Conservation (phyloP, 2,797 vertebrate genomes). For the Acanthurus leucopareius region DNA sequence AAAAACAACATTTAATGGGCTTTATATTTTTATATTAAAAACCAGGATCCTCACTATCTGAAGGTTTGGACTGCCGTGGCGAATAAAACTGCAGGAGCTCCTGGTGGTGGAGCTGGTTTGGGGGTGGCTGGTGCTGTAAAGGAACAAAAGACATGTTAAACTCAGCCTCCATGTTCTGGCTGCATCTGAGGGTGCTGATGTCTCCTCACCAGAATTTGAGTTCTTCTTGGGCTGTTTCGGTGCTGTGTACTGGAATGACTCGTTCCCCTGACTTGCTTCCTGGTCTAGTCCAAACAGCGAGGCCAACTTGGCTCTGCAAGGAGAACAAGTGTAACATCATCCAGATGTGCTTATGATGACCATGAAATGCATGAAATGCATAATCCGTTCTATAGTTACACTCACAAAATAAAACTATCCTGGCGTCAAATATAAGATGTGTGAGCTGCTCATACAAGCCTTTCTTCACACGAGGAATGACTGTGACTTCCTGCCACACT, state of each 20-base stretch:
- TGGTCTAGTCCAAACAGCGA: slow-evolving; percentile 95
- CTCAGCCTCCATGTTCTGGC: neutral
- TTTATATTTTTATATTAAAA: neutral
- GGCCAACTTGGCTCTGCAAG: slow-evolving; percentile 91
- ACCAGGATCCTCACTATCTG: slow-evolving; percentile 89
- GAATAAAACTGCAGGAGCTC: slow-evolving; percentile 85
- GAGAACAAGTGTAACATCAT: neutral
- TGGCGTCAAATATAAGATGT: neutral
- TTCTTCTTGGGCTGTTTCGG: slow-evolving; percentile 95
- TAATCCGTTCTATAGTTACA: neutral
- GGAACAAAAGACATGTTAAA: slow-evolving; percentile 19
- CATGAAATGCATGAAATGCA: neutral
- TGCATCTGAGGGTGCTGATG: no score
- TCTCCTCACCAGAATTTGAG: slow-evolving; percentile 84
- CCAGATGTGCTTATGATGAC: neutral
- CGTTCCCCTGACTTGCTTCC: slow-evolving; percentile 87
- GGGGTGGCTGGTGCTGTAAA: slow-evolving; percentile 71
- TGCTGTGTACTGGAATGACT: slow-evolving; percentile 96
- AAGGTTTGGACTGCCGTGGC: slow-evolving; percentile 93
- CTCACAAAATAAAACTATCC: neutral
- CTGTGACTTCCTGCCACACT: neutral
- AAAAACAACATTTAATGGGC: neutral
- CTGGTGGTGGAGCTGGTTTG: slow-evolving; percentile 78
- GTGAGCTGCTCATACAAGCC: slow-evolving; percentile 3
- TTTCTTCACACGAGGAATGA: slow-evolving; percentile 7